Base-by-base conservation (phyloP, 2,797 vertebrate genomes). In the Alectoris magna region DNA sequence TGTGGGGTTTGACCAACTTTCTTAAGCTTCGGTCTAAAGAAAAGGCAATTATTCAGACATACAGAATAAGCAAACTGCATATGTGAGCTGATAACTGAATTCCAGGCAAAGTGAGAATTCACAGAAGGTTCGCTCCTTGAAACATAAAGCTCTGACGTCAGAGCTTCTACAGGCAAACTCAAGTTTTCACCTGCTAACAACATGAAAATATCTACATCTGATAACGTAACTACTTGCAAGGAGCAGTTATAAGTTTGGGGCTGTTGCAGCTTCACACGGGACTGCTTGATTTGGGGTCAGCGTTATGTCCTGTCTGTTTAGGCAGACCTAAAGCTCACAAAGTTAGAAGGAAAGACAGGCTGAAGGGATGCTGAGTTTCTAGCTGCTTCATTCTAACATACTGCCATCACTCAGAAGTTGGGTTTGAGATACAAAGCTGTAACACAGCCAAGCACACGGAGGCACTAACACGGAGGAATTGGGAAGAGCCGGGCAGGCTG, bases 121-220 rank as follows among this genome's bases (percentile, higher is more conserved):
- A 22, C 38, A 31, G 36, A 73, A 44, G 31, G 38, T 81, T 69
- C 21, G 18, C 29, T 34, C 62, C 53, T 76, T 87, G 69, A 77
- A 93, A 80, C 5, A 7, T 8, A 6, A 68, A 76, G 22, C 34
- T 62, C n/a, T 14, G 3, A 36, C 59, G 36, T 31, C 70, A 7
- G 19, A 87, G 56, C 5, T 39, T 38, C 59, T 34, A 16, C 3
- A 6, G 84, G 64, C 60, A 82, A 87, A 84, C 31, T 91, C 93
- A 49, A 91, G 88, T 87, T 93, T 66, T 74, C 68, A 87, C 84
- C 88, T 89, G 88, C 27, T 59, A 67, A 67, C 14, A 5, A 58
- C 43, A 85, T 53, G 34, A 80, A 74, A 76, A 41, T 22, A 71
- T 44, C 75, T 41, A 60, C 11, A 12, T 4, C 38, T 0, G 0